Conservation (phyloP, 2,113 vertebrate species). For the Oreocharis arfaki region DNA sequence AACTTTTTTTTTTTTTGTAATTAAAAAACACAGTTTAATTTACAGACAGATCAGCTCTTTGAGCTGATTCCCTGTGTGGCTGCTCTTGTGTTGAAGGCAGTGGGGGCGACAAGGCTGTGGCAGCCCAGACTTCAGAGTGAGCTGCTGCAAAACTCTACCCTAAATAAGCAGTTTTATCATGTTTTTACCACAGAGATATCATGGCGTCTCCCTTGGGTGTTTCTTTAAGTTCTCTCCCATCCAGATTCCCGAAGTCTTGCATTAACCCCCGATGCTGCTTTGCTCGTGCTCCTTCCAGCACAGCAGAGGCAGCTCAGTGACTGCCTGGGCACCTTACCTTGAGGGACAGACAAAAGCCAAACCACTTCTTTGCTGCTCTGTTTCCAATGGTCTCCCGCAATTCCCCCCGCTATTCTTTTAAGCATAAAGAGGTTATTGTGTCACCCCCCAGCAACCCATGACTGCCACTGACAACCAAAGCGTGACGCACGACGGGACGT, state of each 20-base stretch:
- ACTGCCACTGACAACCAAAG: neutral
- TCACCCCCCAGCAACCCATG: neutral
- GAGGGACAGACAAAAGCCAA: neutral
- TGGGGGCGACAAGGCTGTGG: neutral
- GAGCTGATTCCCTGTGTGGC: neutral
- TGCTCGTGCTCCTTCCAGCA: fast-evolving
- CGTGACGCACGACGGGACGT: neutral
- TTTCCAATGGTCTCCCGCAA: neutral
- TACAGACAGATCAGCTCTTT: neutral
- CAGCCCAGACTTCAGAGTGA: neutral
- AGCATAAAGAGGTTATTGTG: slow-evolving; percentile 33
- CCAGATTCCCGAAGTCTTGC: neutral
- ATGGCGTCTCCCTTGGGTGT: neutral
- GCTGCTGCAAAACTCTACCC: neutral
- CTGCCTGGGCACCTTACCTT: neutral
- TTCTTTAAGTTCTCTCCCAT: neutral
- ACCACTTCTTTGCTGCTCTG: neutral
- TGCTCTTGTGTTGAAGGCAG: neutral
- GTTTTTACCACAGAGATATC: neutral
- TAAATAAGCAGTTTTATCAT: neutral
- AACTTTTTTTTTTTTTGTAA: neutral
- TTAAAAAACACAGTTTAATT: neutral
- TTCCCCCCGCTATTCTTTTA: neutral
- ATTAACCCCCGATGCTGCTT: neutral
- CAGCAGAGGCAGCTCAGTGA: neutral